Conservation (phyloP, 2,797 vertebrate genomes). For the Tangara arthus region DNA sequence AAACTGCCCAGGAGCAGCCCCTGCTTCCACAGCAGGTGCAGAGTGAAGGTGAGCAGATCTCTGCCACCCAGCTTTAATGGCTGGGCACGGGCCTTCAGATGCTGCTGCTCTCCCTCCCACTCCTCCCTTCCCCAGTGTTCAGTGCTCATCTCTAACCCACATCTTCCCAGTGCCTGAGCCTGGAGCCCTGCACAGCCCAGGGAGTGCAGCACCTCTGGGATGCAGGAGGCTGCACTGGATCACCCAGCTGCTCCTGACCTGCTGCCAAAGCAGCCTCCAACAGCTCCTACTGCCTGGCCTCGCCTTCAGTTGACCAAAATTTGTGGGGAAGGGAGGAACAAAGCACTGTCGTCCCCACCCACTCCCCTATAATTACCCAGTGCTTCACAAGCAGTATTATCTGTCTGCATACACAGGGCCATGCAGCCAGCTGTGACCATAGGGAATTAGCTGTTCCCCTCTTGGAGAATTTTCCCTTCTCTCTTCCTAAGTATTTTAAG, state of each 20-base stretch:
- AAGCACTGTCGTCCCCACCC: neutral
- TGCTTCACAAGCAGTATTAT: conserved; percentile 19
- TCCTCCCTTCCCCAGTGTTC: neutral
- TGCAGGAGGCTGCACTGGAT: neutral
- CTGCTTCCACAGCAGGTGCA: neutral
- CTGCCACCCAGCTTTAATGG: neutral
- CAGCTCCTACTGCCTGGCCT: neutral
- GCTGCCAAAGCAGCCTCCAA: neutral
- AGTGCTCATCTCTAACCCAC: neutral
- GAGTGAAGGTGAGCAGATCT: neutral
- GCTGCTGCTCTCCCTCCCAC: neutral
- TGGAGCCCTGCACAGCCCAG: neutral
- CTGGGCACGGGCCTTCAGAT: neutral
- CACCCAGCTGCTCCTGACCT: neutral
- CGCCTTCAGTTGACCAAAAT: neutral
- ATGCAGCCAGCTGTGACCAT: conserved; percentile 11
- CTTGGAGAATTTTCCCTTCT: neutral
- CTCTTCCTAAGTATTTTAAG: neutral
- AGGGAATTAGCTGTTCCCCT: neutral
- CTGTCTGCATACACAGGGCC: neutral
- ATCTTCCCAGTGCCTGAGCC: neutral
- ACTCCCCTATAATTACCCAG: conserved; percentile 7
- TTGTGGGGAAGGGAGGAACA: conserved; percentile 43
- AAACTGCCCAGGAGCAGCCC: neutral
- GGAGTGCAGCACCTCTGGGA: accelerated